These are phyloP conservation scores for Masticophis lateralis DNA, from an alignment of 2,797 vertebrate species.

Conservation along the genomic window DNA sequence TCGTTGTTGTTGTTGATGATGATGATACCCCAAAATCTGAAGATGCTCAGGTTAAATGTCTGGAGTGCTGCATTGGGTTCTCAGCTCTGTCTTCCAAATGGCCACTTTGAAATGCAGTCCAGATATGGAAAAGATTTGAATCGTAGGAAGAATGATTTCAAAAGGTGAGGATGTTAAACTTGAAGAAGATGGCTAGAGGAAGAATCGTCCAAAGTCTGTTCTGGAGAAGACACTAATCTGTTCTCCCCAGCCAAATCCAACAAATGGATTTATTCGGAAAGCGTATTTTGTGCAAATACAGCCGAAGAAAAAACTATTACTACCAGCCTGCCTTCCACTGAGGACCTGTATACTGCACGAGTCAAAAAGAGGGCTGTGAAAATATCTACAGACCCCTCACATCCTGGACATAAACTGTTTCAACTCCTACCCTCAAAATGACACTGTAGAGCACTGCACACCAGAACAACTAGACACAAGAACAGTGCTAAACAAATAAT, in stretches of 20 bases:
- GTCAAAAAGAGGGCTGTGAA: too few relatives aligned
- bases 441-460: too few relatives aligned
- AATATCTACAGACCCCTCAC: too few relatives aligned
- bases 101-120: neutral
- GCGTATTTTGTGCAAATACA: neutral
- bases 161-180: neutral
- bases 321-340: too few relatives aligned
- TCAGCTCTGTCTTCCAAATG: neutral
- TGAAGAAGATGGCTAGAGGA: neutral
- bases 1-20: neutral
- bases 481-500: too few relatives aligned
- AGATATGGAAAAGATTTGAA: neutral
- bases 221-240: neutral
- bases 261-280: neutral
- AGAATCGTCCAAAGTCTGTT: neutral
- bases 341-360: too few relatives aligned
- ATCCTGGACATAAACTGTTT: too few relatives aligned
- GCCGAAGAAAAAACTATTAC: too few relatives aligned
- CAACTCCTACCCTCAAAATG: too few relatives aligned
- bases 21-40: neutral
- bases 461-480: too few relatives aligned
- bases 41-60: neutral
- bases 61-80: neutral
- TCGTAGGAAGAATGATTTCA: neutral
- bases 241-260: neutral